Conservation (phyloP, 35 echinoderm and acorn worm genomes). For the Ptychodera flava region DNA sequence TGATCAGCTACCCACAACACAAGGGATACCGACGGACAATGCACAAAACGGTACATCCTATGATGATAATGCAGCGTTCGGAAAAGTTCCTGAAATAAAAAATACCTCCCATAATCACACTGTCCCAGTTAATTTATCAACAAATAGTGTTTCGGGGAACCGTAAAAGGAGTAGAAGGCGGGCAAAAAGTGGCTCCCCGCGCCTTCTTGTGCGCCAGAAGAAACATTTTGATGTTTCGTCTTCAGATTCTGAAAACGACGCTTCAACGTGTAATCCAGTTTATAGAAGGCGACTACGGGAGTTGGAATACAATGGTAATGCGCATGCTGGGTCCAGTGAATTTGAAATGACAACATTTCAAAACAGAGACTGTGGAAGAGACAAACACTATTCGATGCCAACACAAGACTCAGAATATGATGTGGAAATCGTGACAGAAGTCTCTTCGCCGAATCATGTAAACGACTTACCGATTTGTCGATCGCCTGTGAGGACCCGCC, state of each 20-base stretch:
- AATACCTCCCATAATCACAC: background rate
- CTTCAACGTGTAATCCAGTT: background rate
- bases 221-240: background rate
- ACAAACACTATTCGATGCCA: background rate
- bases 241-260: background rate
- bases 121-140: background rate
- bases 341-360: background rate
- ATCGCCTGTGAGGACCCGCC: too few species aligned
- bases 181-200: background rate
- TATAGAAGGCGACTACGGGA: background rate
- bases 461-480: too few species aligned
- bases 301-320: background rate
- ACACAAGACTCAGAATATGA: background rate
- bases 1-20: background rate
- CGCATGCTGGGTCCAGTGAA: background rate
- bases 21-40: background rate
- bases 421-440: background rate
- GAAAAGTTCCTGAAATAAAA: background rate
- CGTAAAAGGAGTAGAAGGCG: background rate
- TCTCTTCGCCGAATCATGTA: background rate
- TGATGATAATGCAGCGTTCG: background rate
- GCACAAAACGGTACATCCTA: background rate
- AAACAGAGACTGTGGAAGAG: background rate
- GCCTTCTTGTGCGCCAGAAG: background rate
- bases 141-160: background rate